Evolutionary conservation across 2,888 invertebrate species (phyloP), one percentile per base, ranked within the genome.

Genomic region (Torymus auratus): DNA sequence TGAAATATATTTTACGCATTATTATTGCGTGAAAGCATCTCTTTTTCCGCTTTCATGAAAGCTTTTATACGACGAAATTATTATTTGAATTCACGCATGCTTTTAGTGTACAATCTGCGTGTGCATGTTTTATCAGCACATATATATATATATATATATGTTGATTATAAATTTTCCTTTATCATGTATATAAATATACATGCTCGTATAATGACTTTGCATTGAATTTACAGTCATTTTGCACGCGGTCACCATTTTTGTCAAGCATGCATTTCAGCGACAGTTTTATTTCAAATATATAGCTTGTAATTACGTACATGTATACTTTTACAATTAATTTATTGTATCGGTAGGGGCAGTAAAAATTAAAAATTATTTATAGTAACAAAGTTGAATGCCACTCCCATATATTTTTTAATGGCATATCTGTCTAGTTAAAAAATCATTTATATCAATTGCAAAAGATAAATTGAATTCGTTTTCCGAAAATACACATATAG

Each of bases 131-230:
- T 68, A 68, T 68, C 53, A 10, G 60, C 13, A 52, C 20, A 23
- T 2, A 23, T 41, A 52, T 74, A 74, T 65, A 50, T 20, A 52
- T 14, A 23, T 2, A 23, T 41, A 52, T 74, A 74, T 65, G 56
- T 20, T 53, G 74, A 74, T 65, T 65, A 61, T 65, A 65, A 74
- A 74, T 74, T 74, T 64, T 58, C 56, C 65, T 65, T 58, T 65
- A 67, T 74, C 41, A 17, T 15, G 15, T 11, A 28, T 67, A 56
- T n/a, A n/a, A n/a, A n/a, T 56, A 65, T 65, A 53, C 15, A 58
- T 20, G 7, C 41, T 41, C 41, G 41, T 41, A 50, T 74, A 74
- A 65, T 74, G 50, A 65, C 41, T 60, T 23, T 28, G 14, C 56
- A 23, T 71, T 50, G 60, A 71, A 60, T 41, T 17, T 71, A 12